A percentile compares a stretch with the other conserved stretches of the same genome.
These are phyloP conservation scores for Mylabris sibirica DNA, from an alignment of 2,888 invertebrate genomes.

Conservation along the genomic window DNA sequence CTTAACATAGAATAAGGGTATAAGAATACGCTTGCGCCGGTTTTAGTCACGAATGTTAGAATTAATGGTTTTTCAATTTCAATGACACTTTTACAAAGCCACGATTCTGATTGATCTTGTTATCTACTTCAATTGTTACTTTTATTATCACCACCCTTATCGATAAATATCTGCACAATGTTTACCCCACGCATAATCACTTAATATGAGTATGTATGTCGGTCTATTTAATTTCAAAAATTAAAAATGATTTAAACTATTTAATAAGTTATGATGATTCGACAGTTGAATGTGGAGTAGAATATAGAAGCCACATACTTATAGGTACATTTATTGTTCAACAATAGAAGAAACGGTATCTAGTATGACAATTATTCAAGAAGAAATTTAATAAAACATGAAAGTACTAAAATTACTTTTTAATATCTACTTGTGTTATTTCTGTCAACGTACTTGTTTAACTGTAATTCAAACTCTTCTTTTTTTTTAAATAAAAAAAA, in stretches of 20 bases:
- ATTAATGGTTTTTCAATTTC: slow-evolving; percentile 60
- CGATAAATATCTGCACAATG: not conserved
- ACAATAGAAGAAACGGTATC: slow-evolving; percentile 28
- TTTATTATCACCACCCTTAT: not conserved
- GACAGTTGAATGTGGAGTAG: slow-evolving; percentile 32
- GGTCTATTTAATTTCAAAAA: too few species aligned
- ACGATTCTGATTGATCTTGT: slow-evolving; percentile 47
- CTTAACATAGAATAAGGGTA: slow-evolving; percentile 46
- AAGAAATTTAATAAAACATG: slow-evolving; percentile 37
- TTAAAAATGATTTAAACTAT: slow-evolving; percentile 33
- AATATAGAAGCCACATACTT: slow-evolving; percentile 21
- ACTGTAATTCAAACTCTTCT: slow-evolving; percentile 40
- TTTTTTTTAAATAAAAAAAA: slow-evolving; percentile 41
- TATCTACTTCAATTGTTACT: slow-evolving; percentile 22
- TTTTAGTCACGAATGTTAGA: slow-evolving; percentile 54
- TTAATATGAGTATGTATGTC: not conserved
- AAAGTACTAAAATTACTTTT: slow-evolving; percentile 47
- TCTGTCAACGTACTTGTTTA: slow-evolving; percentile 35
- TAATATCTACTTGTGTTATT: slow-evolving; percentile 41
- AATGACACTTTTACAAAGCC: slow-evolving; percentile 54
- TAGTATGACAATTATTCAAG: slow-evolving; percentile 31
- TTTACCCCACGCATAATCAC: not conserved
- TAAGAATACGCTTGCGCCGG: slow-evolving; percentile 52
- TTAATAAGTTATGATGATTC: slow-evolving; percentile 38
- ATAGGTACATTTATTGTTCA: slow-evolving; percentile 29